These are phyloP conservation scores for Periophthalmus modestus DNA, from an alignment of 2,113 vertebrate genomes.

Conservation along the genomic window DNA sequence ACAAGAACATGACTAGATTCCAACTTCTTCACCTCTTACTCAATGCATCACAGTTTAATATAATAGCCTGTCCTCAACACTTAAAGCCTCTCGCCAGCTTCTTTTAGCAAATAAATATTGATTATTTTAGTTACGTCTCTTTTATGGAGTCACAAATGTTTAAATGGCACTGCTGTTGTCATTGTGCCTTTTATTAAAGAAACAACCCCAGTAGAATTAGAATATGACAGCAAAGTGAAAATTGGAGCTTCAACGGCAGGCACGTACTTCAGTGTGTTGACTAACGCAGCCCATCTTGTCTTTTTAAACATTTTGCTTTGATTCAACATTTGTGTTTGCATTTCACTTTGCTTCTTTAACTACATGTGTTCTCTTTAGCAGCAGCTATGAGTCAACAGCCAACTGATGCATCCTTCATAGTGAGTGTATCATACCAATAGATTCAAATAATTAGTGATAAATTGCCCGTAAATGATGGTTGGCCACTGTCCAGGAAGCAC, in stretches of 20 bases:
- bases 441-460: background rate
- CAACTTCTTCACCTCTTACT: background rate
- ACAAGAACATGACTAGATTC: background rate
- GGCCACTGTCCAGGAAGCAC: background rate
- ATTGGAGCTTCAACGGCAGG: too few species aligned
- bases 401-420: background rate
- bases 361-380: background rate
- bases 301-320: background rate
- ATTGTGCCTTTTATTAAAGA: too few species aligned
- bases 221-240: too few species aligned
- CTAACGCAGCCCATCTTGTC: background rate
- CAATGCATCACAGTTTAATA: background rate
- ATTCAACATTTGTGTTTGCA: background rate
- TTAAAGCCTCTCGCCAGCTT: too few species aligned
- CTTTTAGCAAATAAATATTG: too few species aligned
- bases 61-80: background rate
- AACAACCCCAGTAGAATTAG: too few species aligned
- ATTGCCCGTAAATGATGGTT: background rate
- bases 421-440: background rate
- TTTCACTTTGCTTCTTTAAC: background rate
- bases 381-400: background rate
- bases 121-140: too few species aligned
- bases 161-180: too few species aligned
- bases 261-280: background rate
- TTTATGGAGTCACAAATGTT: too few species aligned